These are phyloP conservation scores for Vidua chalybeata DNA, from an alignment of 2,113 vertebrate species.

Conservation along the genomic window DNA sequence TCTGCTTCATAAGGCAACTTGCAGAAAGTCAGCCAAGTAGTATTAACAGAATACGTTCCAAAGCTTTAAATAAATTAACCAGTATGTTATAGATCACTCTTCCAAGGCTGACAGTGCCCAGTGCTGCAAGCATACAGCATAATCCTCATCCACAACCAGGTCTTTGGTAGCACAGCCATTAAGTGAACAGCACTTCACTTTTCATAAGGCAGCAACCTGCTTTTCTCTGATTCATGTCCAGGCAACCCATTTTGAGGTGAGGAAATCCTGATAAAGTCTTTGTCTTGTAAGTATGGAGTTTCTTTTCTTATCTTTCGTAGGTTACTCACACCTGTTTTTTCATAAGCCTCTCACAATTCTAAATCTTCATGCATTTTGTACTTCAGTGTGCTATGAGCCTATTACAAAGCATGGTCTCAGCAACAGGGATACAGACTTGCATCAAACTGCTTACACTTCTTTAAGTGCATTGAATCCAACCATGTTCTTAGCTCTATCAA, in stretches of 20 bases:
- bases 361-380: background rate
- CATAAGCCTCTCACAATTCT: background rate
- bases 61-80: background rate
- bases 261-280: background rate
- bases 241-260: background rate
- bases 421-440: background rate
- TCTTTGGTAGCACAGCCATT: background rate
- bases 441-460: background rate
- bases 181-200: background rate
- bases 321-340: background rate
- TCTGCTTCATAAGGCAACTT: background rate
- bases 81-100: background rate
- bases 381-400: fast-evolving
- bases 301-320: background rate
- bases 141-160: background rate
- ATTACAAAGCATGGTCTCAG: background rate
- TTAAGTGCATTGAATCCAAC: background rate
- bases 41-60: background rate
- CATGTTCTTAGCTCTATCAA: background rate
- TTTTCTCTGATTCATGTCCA: background rate
- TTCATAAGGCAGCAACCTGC: background rate
- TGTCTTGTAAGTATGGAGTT: background rate
- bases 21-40: background rate
- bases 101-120: background rate
- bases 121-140: background rate